Evolutionary conservation across 1,140 invertebrate genomes (phyloP), one percentile per base, ranked within the genome.

Genomic region (Daktulosphaira vitifoliae): DNA sequence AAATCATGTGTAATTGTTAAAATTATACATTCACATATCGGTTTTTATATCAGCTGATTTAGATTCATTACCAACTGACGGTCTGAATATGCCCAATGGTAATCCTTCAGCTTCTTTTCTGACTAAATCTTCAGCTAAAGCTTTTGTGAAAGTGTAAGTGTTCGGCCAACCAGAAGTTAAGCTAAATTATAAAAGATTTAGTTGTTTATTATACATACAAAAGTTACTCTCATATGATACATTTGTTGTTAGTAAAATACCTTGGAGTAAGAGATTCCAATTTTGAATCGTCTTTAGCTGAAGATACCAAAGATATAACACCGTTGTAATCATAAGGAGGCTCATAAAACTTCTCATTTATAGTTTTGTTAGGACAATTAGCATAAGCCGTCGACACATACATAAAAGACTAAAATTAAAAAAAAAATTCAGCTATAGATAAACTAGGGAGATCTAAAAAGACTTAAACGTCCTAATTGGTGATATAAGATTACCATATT

Each of bases 141-240:
- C 82, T 78, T 94, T 94, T 4, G 88, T 91, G 71, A 83, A 92
- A 0, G 86, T 82, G 69, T 93, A 94, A 0, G 88, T 90, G 71
- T 93, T 93, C 0, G 90, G 89, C 73, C 82, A 88, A 64, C 81
- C 77, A 13, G 79, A 79, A 2, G 84, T 68, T 11, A 81, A 70
- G 18, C 81, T 83, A 70, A 3, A 69, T 52, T 54, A 66, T 52
- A 13, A 53, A 68, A 46, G 16, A 48, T 46, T 16, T 7, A 67
- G 1, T 15, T 33, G 29, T 25, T 51, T 25, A 16, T 26, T 22
- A 67, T 26, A 26, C 2, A 56, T 44, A 16, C 7, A 25, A 37
- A n/a, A n/a, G n/a, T n/a, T n/a, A n/a, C n/a, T n/a, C n/a, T n/a
- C n/a, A n/a, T 16, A 7, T 48, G 7, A 16, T n/a, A 48, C n/a